Evolutionary conservation across 2,797 vertebrate genomes (phyloP), one percentile per base, ranked within the genome.

Genomic region (Hipposideros larvatus): DNA sequence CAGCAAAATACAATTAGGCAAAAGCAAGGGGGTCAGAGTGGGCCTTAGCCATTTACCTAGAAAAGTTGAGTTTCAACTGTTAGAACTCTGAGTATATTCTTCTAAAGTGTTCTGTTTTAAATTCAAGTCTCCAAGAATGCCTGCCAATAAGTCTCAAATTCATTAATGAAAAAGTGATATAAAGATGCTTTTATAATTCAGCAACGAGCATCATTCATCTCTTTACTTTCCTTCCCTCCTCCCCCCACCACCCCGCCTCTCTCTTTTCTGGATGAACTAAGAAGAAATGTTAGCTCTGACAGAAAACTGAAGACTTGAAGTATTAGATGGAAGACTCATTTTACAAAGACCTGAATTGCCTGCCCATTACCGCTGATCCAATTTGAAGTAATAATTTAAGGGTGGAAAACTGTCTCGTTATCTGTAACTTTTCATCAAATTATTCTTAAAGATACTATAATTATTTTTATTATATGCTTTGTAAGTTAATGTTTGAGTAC

Each of bases 381-480:
- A 94, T 63, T 84, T 71, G 34, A 94, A 94, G 77, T 77, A 53
- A 92, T 88, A 90, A 66, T 77, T 84, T 75, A 63, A 87, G 41
- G 34, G 11, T 80, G 31, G 80, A 87, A 91, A 95, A 41, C 24
- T 85, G 34, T 83, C 90, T 85, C 70, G 87, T 82, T 95, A 77
- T 70, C 71, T 84, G 31, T 46, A 87, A 91, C 46, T 88, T 94
- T 66, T 82, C 68, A 86, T 66, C 61, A 78, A 94, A 86, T 91
- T 82, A 91, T 75, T 93, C 74, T 86, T 90, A 68, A 87, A 59
- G 19, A 41, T 89, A 7, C 68, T 83, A 22, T 87, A 74, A 86
- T 95, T 87, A 94, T 87, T 93, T 95, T 87, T 84, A 91, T 91
- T 93, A 74, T 74, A 57, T 28, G 41, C 13, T 86, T 92, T 91